Evolutionary conservation across 2,113 vertebrate species (phyloP).

Genomic region (Lonchura striata): DNA sequence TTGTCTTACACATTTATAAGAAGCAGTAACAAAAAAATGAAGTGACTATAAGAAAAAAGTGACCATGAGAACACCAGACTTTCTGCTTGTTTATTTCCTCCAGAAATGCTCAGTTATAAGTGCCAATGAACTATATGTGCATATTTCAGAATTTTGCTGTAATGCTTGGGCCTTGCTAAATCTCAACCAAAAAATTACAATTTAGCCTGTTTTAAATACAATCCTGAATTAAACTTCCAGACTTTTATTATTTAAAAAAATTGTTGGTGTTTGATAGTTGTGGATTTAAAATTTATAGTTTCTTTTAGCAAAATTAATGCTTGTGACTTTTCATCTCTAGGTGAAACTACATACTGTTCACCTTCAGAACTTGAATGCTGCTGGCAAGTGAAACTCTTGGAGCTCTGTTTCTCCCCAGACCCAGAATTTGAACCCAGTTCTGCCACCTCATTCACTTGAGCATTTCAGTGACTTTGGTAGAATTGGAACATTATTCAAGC

Average conservation of each 20-base stretch:
- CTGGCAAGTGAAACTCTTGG: background rate
- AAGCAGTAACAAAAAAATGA: background rate
- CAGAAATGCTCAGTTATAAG: background rate
- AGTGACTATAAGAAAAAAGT: background rate
- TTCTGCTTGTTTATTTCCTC: background rate
- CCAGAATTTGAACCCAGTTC: background rate
- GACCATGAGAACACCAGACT: background rate
- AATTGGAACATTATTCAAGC: background rate
- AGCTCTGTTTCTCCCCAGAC: background rate
- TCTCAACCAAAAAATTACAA: background rate
- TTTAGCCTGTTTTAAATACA: background rate
- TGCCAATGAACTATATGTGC: fast-evolving
- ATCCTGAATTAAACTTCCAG: background rate
- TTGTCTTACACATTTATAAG: background rate
- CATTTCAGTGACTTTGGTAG: background rate
- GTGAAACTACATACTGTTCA: background rate
- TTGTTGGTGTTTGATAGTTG: background rate
- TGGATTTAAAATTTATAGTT: background rate
- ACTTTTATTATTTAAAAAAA: background rate
- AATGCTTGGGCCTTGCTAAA: background rate
- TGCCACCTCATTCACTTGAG: background rate
- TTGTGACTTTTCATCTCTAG: background rate
- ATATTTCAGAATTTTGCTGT: background rate
- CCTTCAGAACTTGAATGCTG: background rate
- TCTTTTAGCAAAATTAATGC: background rate